These are phyloP conservation scores for Nibea coibor DNA, from an alignment of 2,113 vertebrate species.

Conservation along the genomic window DNA sequence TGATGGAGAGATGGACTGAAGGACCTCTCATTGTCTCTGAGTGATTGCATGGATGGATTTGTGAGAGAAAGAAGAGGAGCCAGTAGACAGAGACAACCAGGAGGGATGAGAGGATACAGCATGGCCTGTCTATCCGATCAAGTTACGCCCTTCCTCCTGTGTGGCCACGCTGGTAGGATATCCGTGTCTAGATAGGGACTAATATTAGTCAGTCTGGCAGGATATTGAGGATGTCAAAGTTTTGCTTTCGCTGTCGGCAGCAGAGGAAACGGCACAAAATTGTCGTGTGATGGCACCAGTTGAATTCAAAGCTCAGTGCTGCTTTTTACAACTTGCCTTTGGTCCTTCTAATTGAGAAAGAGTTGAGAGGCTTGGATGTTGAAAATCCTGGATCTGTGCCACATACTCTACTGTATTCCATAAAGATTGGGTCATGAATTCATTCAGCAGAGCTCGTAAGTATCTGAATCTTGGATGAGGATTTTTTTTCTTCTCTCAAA, in stretches of 20 bases:
- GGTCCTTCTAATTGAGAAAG: constrained; percentile 62
- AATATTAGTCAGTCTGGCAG: constrained; percentile 53
- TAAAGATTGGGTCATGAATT: constrained; percentile 70
- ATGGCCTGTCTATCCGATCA: constrained; percentile 53
- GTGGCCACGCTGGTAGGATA: constrained; percentile 41
- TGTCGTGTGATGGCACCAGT: constrained; percentile 35
- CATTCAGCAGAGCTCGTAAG: constrained; percentile 55
- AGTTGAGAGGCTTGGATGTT: constrained; percentile 44
- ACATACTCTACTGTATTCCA: constrained; percentile 53
- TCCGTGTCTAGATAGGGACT: constrained; percentile 46
- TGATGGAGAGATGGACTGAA: constrained; percentile 33
- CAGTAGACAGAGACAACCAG: background rate
- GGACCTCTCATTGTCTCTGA: constrained; percentile 25
- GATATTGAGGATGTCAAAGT: constrained; percentile 38
- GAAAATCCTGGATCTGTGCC: constrained; percentile 50
- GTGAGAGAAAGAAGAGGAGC: constrained; percentile 14
- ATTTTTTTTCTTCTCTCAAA: constrained; percentile 31
- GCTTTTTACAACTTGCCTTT: constrained; percentile 60
- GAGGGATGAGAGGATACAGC: constrained; percentile 28
- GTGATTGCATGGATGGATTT: constrained; percentile 45
- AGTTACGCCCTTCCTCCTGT: constrained; percentile 43
- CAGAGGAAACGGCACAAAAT: constrained; percentile 35
- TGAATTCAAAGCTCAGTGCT: constrained; percentile 52
- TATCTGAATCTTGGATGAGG: constrained; percentile 65
- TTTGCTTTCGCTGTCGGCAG: background rate